Evolutionary conservation across 2,113 vertebrate species (phyloP), one percentile per base, ranked within the genome.

Genomic region (Cottus gobio): DNA sequence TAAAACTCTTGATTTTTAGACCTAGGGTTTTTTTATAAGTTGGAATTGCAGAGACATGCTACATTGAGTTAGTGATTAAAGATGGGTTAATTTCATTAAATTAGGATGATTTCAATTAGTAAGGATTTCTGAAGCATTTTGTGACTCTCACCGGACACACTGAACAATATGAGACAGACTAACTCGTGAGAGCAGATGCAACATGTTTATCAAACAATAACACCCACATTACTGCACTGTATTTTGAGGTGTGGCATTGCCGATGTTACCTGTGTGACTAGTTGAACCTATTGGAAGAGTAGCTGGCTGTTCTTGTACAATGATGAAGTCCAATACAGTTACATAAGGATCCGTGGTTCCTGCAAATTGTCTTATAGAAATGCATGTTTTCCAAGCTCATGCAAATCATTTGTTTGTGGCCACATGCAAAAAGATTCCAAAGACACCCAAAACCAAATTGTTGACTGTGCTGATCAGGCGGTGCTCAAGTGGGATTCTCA

Each of bases 401-500:
- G 7, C 13, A 42, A 42, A 64, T 13, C 7, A 46, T 30, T 62
- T 20, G 9, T 9, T 16, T n/a, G 18, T n/a, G 3, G 54, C 11
- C 4, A 31, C 13, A 56, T 42, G 22, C 4, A 22, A 70, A 57
- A 73, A 64, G 15, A 81, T 58, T 70, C 44, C 64, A 62, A 60
- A 60, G 62, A 65, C 2, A 66, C 31, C 37, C 24, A 48, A 63
- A 85, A 87, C 79, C 67, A 85, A 77, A 79, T 79, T 5, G 13
- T n/a, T 54, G 44, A 82, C 83, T 89, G 72, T 72, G 76, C 54
- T 56, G 56, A 75, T 85, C 73, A 82, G 82, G 46, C 6, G 7
- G 1, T 44, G 7, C 58, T 80, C 6, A 44, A 80, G 84, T 84
- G 76, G 85, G 83, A 70, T 58, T 75, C 61, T 92, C 71, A 90